A percentile compares a stretch with the other conserved stretches of the same genome.
phyloP scores from a whole-genome alignment of 2,113 vertebrate genomes.

The Thalassarche chlororhynchos region DNA sequence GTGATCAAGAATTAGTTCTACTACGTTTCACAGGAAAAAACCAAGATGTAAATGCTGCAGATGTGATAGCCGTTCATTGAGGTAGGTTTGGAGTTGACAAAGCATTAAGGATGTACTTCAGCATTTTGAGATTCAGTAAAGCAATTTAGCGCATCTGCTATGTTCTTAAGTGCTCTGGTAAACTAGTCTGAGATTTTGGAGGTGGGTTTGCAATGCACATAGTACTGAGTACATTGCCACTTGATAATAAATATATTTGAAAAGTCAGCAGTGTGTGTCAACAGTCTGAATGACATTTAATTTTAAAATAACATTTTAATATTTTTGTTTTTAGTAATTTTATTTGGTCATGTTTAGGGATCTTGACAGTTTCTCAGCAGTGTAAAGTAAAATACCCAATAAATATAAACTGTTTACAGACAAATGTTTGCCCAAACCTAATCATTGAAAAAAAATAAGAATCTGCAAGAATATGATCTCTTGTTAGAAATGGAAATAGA shows the following conservation, averaged over 20 bases:
- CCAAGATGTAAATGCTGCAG: not conserved
- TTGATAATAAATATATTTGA: not conserved
- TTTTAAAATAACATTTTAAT: not conserved
- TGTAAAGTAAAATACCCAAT: not conserved
- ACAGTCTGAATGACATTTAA: not conserved
- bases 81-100: not conserved
- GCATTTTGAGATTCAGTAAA: not conserved
- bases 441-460: not conserved
- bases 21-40: not conserved
- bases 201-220: not conserved
- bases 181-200: not conserved
- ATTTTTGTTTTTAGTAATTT: not conserved
- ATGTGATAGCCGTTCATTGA: not conserved
- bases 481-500: not conserved
- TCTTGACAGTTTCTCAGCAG: not conserved
- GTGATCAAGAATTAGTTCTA: not conserved
- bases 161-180: not conserved
- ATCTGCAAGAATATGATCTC: not conserved
- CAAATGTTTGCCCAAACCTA: not conserved
- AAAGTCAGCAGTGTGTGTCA: not conserved
- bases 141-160: not conserved
- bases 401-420: not conserved
- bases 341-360: not conserved
- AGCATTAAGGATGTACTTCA: not conserved
- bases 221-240: not conserved